Evolutionary conservation across 2,888 invertebrate genomes (phyloP).

Genomic region (Macropis europaea): DNA sequence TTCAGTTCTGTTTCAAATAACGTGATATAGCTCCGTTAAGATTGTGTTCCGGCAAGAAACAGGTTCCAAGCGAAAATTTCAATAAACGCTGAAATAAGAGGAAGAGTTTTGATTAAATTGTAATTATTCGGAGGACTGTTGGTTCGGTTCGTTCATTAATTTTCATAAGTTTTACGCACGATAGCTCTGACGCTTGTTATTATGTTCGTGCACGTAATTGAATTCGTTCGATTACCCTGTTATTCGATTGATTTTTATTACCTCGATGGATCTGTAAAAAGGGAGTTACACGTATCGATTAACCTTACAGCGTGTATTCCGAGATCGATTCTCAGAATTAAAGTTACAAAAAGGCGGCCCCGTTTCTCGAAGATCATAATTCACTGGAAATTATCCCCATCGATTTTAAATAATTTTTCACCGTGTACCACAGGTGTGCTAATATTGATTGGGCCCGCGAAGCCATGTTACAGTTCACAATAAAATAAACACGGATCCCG

Average conservation of each 20-base stretch:
- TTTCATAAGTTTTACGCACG: neutral
- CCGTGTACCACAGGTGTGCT: too few species aligned
- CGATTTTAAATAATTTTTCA: too few species aligned
- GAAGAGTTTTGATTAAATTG: neutral
- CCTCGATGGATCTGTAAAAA: neutral
- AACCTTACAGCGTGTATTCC: neutral
- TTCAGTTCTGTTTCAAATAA: too few species aligned
- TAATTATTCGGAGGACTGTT: constrained; percentile 20
- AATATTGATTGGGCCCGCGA: too few species aligned
- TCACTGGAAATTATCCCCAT: too few species aligned
- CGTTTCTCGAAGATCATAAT: too few species aligned
- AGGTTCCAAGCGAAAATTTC: constrained; percentile 3
- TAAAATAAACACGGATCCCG: too few species aligned
- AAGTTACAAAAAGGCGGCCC: too few species aligned
- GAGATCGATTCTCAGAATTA: neutral
- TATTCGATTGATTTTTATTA: constrained; percentile 10
- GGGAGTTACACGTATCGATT: neutral
- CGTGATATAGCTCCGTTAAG: too few species aligned
- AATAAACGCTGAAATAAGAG: neutral
- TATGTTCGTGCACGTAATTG: constrained; percentile 20
- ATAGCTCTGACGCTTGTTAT: constrained; percentile 10
- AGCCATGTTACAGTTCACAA: too few species aligned
- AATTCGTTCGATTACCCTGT: constrained; percentile 6
- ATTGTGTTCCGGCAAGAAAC: neutral
- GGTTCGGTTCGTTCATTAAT: constrained; percentile 6